Conservation (phyloP, 2,113 vertebrate genomes). For the Bagarius yarrelli region DNA sequence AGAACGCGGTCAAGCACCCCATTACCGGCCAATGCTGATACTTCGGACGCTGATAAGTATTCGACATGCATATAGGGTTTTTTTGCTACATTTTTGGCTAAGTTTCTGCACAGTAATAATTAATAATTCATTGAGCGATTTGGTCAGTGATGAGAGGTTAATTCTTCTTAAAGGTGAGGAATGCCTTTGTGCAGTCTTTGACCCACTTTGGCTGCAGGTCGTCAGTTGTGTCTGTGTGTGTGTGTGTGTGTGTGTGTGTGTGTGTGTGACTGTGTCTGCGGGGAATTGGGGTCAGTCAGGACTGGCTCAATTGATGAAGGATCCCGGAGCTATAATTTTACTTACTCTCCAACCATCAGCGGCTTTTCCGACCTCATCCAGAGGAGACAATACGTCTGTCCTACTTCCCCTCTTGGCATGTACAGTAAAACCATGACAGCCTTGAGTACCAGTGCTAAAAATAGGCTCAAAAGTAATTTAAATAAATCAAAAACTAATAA, state of each 20-base stretch:
- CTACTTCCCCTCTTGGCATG: slow-evolving; percentile 7
- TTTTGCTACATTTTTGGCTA: background rate
- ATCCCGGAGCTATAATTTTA: slow-evolving; percentile 32
- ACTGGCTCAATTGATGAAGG: slow-evolving; percentile 13
- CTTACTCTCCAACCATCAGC: slow-evolving; percentile 33
- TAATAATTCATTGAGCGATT: slow-evolving; percentile 6
- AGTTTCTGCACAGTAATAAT: background rate
- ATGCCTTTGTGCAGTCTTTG: slow-evolving; percentile 33
- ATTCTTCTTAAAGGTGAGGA: background rate
- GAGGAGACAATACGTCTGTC: slow-evolving; percentile 16
- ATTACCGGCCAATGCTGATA: background rate
- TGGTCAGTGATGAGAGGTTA: slow-evolving; percentile 16
- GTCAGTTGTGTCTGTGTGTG: background rate
- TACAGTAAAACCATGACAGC: background rate
- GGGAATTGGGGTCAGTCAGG: slow-evolving; percentile 38
- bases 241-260: slow-evolving; percentile 26
- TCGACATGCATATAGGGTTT: background rate
- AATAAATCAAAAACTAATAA: background rate
- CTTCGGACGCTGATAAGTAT: background rate
- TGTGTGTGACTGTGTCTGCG: background rate
- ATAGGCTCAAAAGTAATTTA: background rate
- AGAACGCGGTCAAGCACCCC: background rate
- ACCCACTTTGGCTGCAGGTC: slow-evolving; percentile 38
- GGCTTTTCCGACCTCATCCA: background rate
- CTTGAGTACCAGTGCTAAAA: slow-evolving; percentile 3